Conservation (phyloP, 2,797 vertebrate genomes). For the Cyclopterus lumpus region DNA sequence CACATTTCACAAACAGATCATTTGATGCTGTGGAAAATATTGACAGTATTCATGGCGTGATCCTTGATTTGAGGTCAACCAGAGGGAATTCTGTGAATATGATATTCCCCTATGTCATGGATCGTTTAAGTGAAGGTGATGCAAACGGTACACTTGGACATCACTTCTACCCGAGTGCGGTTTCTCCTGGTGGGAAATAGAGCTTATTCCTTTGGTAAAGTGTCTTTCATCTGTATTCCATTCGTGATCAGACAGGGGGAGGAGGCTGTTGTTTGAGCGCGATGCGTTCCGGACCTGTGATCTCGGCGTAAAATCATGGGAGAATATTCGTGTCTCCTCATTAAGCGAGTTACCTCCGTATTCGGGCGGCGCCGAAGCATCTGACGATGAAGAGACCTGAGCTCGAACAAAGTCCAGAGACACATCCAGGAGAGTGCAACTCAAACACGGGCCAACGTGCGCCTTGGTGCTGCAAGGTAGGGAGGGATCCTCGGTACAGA, state of each 20-base stretch:
- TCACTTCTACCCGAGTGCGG: not conserved
- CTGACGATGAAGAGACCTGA: conserved; percentile 48
- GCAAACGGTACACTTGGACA: conserved; percentile 3
- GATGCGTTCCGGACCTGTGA: conserved; percentile 55
- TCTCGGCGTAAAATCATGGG: conserved; percentile 58
- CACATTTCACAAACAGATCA: conserved; percentile 47
- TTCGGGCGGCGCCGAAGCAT: conserved; percentile 50
- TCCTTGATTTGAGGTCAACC: conserved; percentile 33
- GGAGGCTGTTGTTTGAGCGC: conserved; percentile 42
- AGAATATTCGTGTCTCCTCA: conserved; percentile 65
- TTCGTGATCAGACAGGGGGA: conserved; percentile 45
- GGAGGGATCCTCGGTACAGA: not conserved
- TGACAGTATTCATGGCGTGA: conserved; percentile 24
- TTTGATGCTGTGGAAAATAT: conserved; percentile 44
- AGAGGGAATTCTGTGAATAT: conserved; percentile 2
- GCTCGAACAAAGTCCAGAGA: conserved; percentile 53
- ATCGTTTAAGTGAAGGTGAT: conserved; percentile 10
- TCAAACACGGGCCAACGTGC: conserved; percentile 11
- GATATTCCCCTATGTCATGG: not conserved
- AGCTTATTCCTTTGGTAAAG: not conserved
- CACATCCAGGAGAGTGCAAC: conserved; percentile 27
- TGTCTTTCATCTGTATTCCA: conserved; percentile 46
- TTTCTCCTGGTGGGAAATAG: conserved; percentile 8
- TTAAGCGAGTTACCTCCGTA: conserved; percentile 57
- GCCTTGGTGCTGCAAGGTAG: conserved; percentile 9